Conservation (phyloP, 2,888 invertebrate species). For the Phymatocera aterrima region DNA sequence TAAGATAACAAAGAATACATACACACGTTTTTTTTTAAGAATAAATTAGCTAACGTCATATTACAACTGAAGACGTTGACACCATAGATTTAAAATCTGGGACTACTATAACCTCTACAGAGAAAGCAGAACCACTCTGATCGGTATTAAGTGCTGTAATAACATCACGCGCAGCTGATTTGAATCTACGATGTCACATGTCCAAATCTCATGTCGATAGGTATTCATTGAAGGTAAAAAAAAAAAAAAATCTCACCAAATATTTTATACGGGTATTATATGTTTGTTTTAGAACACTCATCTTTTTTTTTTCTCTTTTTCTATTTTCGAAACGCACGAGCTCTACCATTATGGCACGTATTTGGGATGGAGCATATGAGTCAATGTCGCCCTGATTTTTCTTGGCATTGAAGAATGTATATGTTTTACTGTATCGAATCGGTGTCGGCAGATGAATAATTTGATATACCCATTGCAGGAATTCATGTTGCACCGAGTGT, state of each 20-base stretch:
- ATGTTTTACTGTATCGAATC: conserved; percentile 12
- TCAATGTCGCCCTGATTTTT: conserved; percentile 37
- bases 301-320: neutral
- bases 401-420: conserved; percentile 40
- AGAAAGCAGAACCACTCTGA: neutral
- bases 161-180: neutral
- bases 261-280: neutral
- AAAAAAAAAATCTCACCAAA: conserved; percentile 8
- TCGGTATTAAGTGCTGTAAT: neutral
- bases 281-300: conserved; percentile 21
- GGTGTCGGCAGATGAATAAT: conserved; percentile 31
- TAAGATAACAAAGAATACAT: conserved; percentile 35
- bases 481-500: neutral
- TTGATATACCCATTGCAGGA: neutral
- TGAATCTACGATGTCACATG: conserved; percentile 23
- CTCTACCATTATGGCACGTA: conserved; percentile 30
- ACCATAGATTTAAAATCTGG: conserved; percentile 46
- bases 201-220: neutral
- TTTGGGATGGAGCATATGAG: conserved; percentile 3
- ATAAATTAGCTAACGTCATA: conserved; percentile 49
- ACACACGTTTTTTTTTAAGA: conserved; percentile 46
- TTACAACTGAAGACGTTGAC: conserved; percentile 43
- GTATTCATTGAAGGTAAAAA: neutral
- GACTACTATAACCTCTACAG: neutral
- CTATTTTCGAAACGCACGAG: neutral